Conservation (phyloP, 2,888 invertebrate species). For the Rhagonycha fulva region DNA sequence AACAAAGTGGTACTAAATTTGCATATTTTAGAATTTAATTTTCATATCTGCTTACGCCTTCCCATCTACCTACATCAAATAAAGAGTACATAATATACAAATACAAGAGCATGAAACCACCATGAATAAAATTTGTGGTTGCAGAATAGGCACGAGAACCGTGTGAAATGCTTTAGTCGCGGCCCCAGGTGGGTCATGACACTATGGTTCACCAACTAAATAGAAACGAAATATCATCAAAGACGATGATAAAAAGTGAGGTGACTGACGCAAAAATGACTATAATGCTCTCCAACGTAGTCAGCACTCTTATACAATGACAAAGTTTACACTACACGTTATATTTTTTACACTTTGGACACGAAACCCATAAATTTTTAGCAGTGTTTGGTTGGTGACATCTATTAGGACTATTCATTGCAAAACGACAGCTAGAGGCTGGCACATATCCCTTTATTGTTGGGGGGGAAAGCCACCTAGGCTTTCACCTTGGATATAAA, state of each 20-base stretch:
- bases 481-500: constrained; percentile 30
- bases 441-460: constrained; percentile 12
- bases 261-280: constrained; percentile 5
- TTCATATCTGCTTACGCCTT: background rate
- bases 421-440: constrained; percentile 18
- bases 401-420: constrained; percentile 42
- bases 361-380: constrained; percentile 39
- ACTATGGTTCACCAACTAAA: constrained; percentile 22
- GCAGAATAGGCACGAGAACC: constrained; percentile 32
- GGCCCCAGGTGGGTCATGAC: constrained; percentile 36
- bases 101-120: constrained; percentile 17
- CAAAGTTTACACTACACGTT: constrained; percentile 36
- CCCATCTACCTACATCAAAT: background rate
- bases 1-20: background rate
- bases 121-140: constrained; percentile 18
- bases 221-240: background rate
- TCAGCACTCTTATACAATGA: constrained; percentile 29
- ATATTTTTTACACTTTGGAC: constrained; percentile 31
- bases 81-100: background rate
- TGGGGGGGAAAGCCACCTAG: constrained; percentile 21
- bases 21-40: background rate
- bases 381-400: constrained; percentile 41
- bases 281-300: constrained; percentile 19
- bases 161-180: constrained; percentile 39
- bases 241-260: constrained; percentile 6